Percentiles rank a stretch among this genome's conserved stretches.
Evolutionary conservation across 2,888 invertebrate genomes (phyloP).

Genomic region (Cheilosia impressa): DNA sequence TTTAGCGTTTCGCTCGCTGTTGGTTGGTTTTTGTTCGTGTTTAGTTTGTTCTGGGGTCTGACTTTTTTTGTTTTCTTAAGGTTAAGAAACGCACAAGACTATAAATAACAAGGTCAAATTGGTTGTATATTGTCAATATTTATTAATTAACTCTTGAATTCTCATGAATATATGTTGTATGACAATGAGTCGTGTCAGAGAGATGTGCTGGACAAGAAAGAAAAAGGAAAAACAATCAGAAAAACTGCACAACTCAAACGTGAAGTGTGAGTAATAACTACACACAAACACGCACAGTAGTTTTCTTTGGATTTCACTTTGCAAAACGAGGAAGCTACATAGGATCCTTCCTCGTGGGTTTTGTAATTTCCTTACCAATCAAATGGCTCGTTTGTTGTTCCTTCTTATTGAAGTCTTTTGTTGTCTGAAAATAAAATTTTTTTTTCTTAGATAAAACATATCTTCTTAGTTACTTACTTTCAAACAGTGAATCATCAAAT

Average conservation of each 20-base stretch:
- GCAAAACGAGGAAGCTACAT: not conserved
- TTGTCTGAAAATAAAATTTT: not conserved
- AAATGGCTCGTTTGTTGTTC: too few relatives aligned
- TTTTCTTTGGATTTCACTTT: not conserved
- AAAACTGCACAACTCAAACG: too few relatives aligned
- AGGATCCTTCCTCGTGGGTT: not conserved
- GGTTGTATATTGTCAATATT: slow-evolving; percentile 23
- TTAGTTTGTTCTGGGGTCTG: not conserved
- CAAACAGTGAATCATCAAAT: not conserved
- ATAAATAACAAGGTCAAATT: slow-evolving; percentile 58
- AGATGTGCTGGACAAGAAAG: too few relatives aligned
- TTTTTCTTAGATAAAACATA: not conserved
- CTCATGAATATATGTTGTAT: not conserved
- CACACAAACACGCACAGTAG: not conserved
- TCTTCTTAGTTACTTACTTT: not conserved
- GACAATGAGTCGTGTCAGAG: not conserved
- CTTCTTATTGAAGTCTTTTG: not conserved
- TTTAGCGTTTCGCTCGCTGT: not conserved
- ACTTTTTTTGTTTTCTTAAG: slow-evolving; percentile 32
- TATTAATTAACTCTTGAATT: slow-evolving; percentile 33
- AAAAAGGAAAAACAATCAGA: too few relatives aligned
- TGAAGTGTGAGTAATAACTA: not conserved
- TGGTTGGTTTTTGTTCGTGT: slow-evolving; percentile 8
- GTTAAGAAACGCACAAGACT: slow-evolving; percentile 44
- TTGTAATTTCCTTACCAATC: too few relatives aligned